Percentiles rank a stretch among this genome's conserved stretches.
phyloP scores from a whole-genome alignment of 2,888 invertebrate species.

The Erebia palarica region DNA sequence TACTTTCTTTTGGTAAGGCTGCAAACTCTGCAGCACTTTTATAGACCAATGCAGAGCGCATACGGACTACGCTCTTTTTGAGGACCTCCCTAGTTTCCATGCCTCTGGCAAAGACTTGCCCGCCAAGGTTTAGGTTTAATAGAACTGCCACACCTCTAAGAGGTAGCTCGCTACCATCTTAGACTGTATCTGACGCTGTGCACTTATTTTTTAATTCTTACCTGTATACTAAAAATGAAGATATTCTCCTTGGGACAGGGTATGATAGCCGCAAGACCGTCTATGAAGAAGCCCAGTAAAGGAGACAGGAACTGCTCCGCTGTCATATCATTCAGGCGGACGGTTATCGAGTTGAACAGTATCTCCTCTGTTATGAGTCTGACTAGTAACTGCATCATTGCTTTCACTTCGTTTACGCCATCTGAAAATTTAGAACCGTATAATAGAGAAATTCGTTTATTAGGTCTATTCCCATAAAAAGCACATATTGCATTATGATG shows the following conservation, averaged over 20 bases:
- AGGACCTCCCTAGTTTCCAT: no score
- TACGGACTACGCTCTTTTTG: no score
- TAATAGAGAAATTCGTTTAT: neutral
- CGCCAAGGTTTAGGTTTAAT: no score
- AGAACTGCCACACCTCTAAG: no score
- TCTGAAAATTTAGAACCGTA: slow-evolving; percentile 75
- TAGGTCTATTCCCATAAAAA: no score
- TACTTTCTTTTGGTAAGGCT: no score
- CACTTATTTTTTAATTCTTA: slow-evolving; percentile 49
- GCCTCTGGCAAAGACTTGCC: no score
- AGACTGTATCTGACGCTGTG: no score
- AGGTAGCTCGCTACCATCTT: no score
- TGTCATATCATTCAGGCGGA: slow-evolving; percentile 96
- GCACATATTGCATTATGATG: no score
- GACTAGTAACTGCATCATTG: slow-evolving; percentile 95
- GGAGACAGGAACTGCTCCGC: slow-evolving; percentile 96
- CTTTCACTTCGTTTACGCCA: slow-evolving; percentile 96
- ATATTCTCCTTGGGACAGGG: slow-evolving; percentile 96
- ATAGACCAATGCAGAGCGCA: no score
- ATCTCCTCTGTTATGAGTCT: slow-evolving; percentile 96
- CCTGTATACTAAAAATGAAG: slow-evolving; percentile 94
- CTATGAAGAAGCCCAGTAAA: slow-evolving; percentile 92
- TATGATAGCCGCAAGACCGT: slow-evolving; percentile 95
- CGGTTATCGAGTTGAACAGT: slow-evolving; percentile 96
- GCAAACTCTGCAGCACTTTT: no score